A percentile compares a stretch with the other conserved stretches of the same genome.
Conservation (phyloP, 2,113 vertebrate species). For the Scortum barcoo region DNA sequence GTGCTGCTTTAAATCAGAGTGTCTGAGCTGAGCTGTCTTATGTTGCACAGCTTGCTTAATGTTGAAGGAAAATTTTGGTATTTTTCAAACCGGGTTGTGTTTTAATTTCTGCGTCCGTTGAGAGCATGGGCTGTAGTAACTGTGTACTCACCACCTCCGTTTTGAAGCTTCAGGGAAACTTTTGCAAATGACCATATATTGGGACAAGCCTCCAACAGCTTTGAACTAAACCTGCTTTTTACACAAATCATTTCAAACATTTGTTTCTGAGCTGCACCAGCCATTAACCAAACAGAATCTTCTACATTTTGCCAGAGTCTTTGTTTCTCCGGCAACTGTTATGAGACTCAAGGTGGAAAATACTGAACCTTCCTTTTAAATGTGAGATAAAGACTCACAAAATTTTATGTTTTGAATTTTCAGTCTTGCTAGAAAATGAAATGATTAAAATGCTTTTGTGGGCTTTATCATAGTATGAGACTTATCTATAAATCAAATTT, state of each 20-base stretch:
- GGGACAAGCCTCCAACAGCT: neutral
- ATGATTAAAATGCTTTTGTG: neutral
- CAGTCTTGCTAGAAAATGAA: neutral
- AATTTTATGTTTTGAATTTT: neutral
- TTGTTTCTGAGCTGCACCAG: neutral
- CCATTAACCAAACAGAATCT: no score
- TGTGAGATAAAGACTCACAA: neutral
- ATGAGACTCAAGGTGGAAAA: neutral
- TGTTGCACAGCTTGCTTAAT: neutral
- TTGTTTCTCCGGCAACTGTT: neutral
- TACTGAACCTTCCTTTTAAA: neutral
- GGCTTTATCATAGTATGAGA: neutral
- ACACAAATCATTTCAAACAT: neutral
- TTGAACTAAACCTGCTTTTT: neutral
- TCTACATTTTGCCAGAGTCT: neutral
- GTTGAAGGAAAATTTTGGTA: neutral
- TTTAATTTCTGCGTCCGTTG: neutral
- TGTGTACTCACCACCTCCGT: neutral
- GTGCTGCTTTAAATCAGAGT: neutral
- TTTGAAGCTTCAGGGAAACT: neutral
- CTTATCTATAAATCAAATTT: neutral
- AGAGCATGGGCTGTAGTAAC: neutral
- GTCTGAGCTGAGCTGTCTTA: neutral
- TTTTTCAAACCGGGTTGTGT: neutral
- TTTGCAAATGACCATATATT: neutral